These are phyloP conservation scores for Tetrapedia diversipes DNA, from an alignment of 2,888 invertebrate genomes.

Conservation along the genomic window DNA sequence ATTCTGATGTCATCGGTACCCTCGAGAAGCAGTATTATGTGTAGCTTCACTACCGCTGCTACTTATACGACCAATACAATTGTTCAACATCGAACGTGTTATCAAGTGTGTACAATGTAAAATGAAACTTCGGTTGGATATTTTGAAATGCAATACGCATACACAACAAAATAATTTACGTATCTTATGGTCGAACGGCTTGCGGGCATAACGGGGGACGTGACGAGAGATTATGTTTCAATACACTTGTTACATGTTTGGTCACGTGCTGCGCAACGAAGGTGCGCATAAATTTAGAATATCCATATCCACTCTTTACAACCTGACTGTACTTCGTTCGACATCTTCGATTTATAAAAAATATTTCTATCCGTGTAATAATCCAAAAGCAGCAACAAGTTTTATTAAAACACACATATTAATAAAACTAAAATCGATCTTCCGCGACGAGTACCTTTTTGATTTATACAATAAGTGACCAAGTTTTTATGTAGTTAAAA, in stretches of 20 bases:
- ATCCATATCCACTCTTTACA: not conserved
- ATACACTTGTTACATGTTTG: conserved; percentile 7
- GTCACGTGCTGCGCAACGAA: conserved; percentile 24
- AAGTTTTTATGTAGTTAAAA: conserved; percentile 1
- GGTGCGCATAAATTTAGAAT: not conserved
- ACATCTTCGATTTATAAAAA: not conserved
- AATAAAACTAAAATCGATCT: not conserved
- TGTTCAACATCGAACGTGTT: not conserved
- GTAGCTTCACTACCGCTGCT: not conserved
- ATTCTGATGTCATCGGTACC: not conserved
- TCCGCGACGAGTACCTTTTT: not conserved
- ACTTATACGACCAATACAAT: not conserved
- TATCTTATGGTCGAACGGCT: conserved; percentile 2
- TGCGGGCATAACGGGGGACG: not conserved
- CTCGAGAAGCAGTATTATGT: conserved; percentile 23
- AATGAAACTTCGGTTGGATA: not conserved
- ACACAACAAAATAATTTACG: not conserved
- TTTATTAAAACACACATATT: not conserved
- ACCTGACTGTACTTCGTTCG: not conserved
- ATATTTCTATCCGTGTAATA: not conserved
- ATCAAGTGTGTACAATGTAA: conserved; percentile 2
- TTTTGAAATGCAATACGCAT: not conserved
- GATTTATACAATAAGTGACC: not conserved
- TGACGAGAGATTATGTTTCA: conserved; percentile 5
- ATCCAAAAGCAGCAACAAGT: not conserved